These are phyloP conservation scores for Iphiclides podalirius DNA, from an alignment of 2,888 invertebrate genomes.

Conservation along the genomic window DNA sequence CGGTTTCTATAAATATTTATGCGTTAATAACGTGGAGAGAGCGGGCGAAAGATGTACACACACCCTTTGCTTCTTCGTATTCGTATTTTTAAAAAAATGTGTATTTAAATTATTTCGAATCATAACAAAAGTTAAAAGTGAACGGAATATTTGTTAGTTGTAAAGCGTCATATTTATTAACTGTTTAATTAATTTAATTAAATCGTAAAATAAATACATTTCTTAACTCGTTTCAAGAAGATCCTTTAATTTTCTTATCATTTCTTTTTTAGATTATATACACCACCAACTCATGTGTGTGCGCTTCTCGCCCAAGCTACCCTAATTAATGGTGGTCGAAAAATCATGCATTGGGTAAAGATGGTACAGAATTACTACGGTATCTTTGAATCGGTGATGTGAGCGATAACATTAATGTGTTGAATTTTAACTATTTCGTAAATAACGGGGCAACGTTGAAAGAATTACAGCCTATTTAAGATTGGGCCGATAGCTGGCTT, in stretches of 20 bases:
- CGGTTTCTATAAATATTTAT: slow-evolving; percentile 50
- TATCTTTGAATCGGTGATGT: slow-evolving; percentile 49
- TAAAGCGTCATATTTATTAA: too few species aligned
- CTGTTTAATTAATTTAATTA: too few species aligned
- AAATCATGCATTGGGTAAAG: slow-evolving; percentile 48
- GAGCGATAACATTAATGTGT: slow-evolving; percentile 41
- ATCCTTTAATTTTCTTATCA: too few species aligned
- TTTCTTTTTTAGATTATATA: too few species aligned
- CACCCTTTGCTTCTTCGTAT: not conserved
- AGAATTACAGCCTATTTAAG: slow-evolving; percentile 17
- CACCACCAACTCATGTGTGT: too few species aligned
- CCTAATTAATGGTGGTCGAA: slow-evolving; percentile 50
- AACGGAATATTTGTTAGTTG: too few species aligned
- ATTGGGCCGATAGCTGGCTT: slow-evolving; percentile 22
- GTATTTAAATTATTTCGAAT: too few species aligned
- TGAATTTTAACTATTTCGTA: slow-evolving; percentile 40
- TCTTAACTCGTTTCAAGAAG: too few species aligned
- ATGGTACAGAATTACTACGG: slow-evolving; percentile 49
- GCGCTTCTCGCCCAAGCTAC: slow-evolving; percentile 19
- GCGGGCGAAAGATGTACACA: slow-evolving; percentile 20
- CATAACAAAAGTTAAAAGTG: too few species aligned
- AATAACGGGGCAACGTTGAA: slow-evolving; percentile 31
- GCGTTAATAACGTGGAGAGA: slow-evolving; percentile 34
- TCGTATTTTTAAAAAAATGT: too few species aligned
- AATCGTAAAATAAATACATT: too few species aligned